These are phyloP conservation scores for Serranus cabrilla DNA, from an alignment of 2,797 vertebrate species.

Conservation along the genomic window DNA sequence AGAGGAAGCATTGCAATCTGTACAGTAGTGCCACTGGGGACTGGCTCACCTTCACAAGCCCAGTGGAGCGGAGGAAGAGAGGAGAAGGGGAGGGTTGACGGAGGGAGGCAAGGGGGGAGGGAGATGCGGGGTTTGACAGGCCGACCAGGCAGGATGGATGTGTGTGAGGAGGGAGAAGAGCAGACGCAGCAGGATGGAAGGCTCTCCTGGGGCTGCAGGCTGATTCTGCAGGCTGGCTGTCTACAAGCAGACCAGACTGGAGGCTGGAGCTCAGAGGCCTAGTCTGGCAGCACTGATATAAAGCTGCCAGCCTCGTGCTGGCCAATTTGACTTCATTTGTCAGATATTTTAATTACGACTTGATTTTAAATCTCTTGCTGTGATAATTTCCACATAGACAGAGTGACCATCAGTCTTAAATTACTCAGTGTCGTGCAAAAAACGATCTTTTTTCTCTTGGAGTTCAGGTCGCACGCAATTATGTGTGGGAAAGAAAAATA, in stretches of 20 bases:
- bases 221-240: constrained; percentile 72
- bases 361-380: constrained; percentile 41
- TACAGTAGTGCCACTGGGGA: constrained; percentile 76
- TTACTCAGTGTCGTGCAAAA: constrained; percentile 13
- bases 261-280: constrained; percentile 50
- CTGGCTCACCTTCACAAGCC: constrained; percentile 82
- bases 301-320: constrained; percentile 37
- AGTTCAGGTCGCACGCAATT: constrained; percentile 6
- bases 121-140: constrained; percentile 65
- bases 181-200: constrained; percentile 77
- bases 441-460: neutral
- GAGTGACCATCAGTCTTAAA: constrained; percentile 25
- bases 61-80: constrained; percentile 75
- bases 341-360: constrained; percentile 63
- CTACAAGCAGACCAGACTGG: constrained; percentile 55
- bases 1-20: constrained; percentile 78
- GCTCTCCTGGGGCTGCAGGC: constrained; percentile 73
- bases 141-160: constrained; percentile 76
- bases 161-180: constrained; percentile 75
- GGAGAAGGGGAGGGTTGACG: neutral
- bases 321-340: constrained; percentile 59
- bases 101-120: constrained; percentile 15
- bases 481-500: constrained; percentile 21
- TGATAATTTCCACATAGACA: constrained; percentile 45
- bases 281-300: constrained; percentile 58